These are phyloP conservation scores for Apis mellifera DNA, from an alignment of 1,140 invertebrate species.

Conservation along the genomic window Amel_HAv3.1 CM009932.2:7008501-7009000, in stretches of 20 bases:
- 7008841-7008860: neutral
- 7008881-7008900: neutral
- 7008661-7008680: neutral
- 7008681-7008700: constrained; percentile 23
- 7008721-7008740: neutral
- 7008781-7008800: too few species aligned
- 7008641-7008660: neutral
- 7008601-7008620: neutral
- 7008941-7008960: neutral
- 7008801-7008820: neutral
- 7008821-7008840: neutral
- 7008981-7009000: too few species aligned
- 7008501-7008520: constrained; percentile 13
- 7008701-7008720: too few species aligned
- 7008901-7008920: neutral
- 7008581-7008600: neutral
- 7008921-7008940: constrained; percentile 28
- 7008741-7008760: neutral
- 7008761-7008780: neutral
- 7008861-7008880: neutral
- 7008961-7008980: neutral
- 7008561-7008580: too few species aligned
- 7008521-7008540: constrained; percentile 14
- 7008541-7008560: neutral
- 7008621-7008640: neutral